Evolutionary conservation across 2,888 invertebrate genomes (phyloP), one percentile per base, ranked within the genome.

Genomic region (Elmis aenea): DNA sequence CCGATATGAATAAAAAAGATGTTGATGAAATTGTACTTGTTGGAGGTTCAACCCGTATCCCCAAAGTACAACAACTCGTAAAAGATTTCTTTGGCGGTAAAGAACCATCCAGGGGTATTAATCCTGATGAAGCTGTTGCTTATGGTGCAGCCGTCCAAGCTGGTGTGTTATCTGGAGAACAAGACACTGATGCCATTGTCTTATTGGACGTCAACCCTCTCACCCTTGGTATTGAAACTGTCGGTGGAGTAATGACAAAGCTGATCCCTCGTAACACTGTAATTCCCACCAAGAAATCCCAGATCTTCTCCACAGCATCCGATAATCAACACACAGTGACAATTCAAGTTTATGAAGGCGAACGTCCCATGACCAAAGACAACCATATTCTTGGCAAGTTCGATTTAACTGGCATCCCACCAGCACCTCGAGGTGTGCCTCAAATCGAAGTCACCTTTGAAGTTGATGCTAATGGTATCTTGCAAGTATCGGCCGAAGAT

Each of bases 171-270:
- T 90, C 92, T 42, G 94, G 97, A 33, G 96, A 96, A 74, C 93
- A 96, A 70, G 93, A 93, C 63, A 94, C 94, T 2, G 93, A 93
- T 55, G 95, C 95, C 34, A 86, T 97, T 52, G 93, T 97, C 1
- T 77, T 99, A 42, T 79, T 99, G 47, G 97, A 99, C 67, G 99
- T 99, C 33, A 97, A 96, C 69, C 99, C 99, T 52, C 77, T 99
- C 49, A 97, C 99, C 49, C 82, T 99, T 83, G 99, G 99, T 71
- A 99, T 99, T 62, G 99, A 99, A 72, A 99, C 99, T 23, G 96
- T 97, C 28, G 97, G 99, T 47, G 99, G 99, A 52, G 97, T 99
- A 15, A 99, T 99, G 97, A 97, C 97, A 54, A 97, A 96, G 67
- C 77, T 99, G 34, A 99, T 99, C 64, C 88, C 92, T 33, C 77